Base-by-base conservation (phyloP, 2,888 invertebrate species). In the Drosophila cyrtoloma region DNA sequence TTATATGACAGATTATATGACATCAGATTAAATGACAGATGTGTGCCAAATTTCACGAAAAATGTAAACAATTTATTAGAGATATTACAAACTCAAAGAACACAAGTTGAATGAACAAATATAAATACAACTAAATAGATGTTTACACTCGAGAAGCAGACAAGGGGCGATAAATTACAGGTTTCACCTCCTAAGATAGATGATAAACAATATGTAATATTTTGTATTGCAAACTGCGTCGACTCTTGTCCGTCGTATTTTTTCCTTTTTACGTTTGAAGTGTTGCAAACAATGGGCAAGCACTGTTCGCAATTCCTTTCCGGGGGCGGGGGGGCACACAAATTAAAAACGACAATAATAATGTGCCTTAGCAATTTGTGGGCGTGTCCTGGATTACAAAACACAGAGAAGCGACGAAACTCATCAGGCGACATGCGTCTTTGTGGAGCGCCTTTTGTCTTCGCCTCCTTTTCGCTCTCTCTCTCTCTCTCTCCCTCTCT, bases 311-410 rank as follows among this genome's bases (percentile, higher is more conserved):
- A 77, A 86, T 82, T 74, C 74, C 81, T 71, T 75, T 81, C 58
- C 14, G 83, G 82, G 76, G 79, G 55, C 19, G 19, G 19, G n/a
- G n/a, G 16, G 47, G 47, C 67, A 82, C 65, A 75, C 86, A 84
- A 89, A 84, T 89, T 85, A 87, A 89, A 86, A 87, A 87, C 85
- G 88, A 85, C 87, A 89, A 89, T 85, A 89, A 88, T 75, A 80
- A 85, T 83, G 88, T 70, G 77, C 81, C 84, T 71, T 68, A 74
- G 74, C 79, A 78, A 89, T 81, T 86, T 77, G 75, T 78, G 84
- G 86, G 86, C 86, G 86, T 88, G 84, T 30, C 56, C 63, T 26
- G 64, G 68, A 39, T 39, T 16, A 60, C 55, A 55, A 22, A 67
- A 51, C 47, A 73, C 51, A 57, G 52, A 64, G 64, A 57, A 30